A percentile compares a stretch with the other conserved stretches of the same genome.
phyloP scores from a whole-genome alignment of 2,888 invertebrate species.

The Athalia cordata region DNA sequence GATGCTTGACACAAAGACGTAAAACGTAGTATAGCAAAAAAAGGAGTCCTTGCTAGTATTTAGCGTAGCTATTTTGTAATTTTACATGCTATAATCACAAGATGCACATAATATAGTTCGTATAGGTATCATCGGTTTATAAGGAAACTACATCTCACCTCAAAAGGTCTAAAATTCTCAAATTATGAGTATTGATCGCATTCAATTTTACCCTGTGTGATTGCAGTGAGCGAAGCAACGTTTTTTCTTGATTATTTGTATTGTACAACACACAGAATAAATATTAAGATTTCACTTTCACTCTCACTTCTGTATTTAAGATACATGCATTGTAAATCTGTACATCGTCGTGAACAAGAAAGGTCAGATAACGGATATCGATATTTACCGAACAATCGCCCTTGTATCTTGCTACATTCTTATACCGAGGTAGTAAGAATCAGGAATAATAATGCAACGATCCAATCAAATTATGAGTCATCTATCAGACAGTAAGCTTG shows the following conservation, averaged over 20 bases:
- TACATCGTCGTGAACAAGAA: conserved; percentile 22
- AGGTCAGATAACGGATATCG: not conserved
- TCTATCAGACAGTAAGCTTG: conserved; percentile 46
- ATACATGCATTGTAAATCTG: conserved; percentile 29
- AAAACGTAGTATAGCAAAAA: not conserved
- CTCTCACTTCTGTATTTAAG: not conserved
- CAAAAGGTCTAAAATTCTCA: not conserved
- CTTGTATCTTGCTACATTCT: conserved; percentile 6
- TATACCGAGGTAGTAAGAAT: conserved; percentile 39
- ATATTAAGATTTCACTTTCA: conserved; percentile 7
- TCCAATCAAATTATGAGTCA: conserved; percentile 42
- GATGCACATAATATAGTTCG: conserved; percentile 20
- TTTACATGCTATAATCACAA: conserved; percentile 16
- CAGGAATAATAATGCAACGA: conserved; percentile 13
- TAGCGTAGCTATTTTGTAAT: not conserved
- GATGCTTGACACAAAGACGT: not conserved
- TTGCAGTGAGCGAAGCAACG: not conserved
- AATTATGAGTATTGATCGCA: not conserved
- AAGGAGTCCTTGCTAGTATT: not conserved
- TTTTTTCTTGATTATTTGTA: not conserved
- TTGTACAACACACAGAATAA: not conserved
- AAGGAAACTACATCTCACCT: conserved; percentile 15
- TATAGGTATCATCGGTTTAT: not conserved
- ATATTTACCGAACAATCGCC: conserved; percentile 9
- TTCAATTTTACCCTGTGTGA: not conserved